Percentiles rank a stretch among this genome's conserved stretches.
Evolutionary conservation across 2,113 vertebrate genomes (phyloP).

Genomic region (Camelus bactrianus): DNA sequence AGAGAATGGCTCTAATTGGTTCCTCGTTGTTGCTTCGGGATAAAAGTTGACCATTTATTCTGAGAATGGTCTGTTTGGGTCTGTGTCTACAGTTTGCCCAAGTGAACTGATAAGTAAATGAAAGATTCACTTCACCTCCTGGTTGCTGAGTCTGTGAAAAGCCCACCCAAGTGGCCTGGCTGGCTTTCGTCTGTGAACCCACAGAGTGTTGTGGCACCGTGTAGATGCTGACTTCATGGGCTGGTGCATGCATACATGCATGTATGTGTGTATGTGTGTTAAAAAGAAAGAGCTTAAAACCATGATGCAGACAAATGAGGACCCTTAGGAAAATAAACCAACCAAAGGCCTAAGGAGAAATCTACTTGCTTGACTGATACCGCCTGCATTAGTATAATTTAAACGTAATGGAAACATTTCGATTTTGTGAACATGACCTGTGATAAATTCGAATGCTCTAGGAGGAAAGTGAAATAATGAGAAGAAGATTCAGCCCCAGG

Average conservation of each 20-base stretch:
- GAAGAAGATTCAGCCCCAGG: background rate
- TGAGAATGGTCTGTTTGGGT: conserved; percentile 34
- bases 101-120: conserved; percentile 29
- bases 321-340: conserved; percentile 30
- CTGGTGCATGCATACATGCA: background rate
- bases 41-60: conserved; percentile 14
- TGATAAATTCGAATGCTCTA: background rate
- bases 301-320: background rate
- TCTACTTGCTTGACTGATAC: background rate
- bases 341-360: background rate
- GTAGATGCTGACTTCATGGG: background rate
- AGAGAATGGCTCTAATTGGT: conserved; percentile 49
- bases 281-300: conserved; percentile 9
- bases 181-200: background rate
- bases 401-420: background rate
- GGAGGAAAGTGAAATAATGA: background rate
- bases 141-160: background rate
- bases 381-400: background rate
- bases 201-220: background rate
- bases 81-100: conserved; percentile 1
- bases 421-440: background rate
- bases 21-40: conserved; percentile 36
- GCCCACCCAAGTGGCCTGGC: background rate
- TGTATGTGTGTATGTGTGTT: background rate
- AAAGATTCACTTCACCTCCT: background rate